Conservation (phyloP, 1,140 invertebrate genomes). For the Agrilus planipennis region DNA sequence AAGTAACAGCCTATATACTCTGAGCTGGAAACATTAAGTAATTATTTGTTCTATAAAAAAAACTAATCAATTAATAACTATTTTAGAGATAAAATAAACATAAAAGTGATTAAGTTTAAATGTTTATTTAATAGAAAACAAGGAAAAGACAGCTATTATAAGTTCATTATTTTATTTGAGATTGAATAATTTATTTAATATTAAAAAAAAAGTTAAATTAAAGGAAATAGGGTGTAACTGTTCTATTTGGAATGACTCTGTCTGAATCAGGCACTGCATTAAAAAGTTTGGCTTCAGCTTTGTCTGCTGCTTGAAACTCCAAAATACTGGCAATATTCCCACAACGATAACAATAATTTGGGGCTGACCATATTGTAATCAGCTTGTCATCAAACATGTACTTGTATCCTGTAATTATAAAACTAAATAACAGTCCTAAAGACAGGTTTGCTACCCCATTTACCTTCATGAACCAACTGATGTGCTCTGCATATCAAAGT, state of each 20-base stretch:
- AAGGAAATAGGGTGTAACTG: conserved; percentile 93
- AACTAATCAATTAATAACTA: no score
- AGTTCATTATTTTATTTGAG: no score
- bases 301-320: conserved; percentile 65
- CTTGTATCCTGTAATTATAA: conserved; percentile 62
- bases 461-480: conserved; percentile 94
- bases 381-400: conserved; percentile 93
- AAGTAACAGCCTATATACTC: no score
- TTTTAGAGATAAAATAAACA: no score
- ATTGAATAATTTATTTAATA: not conserved
- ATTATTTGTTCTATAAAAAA: no score
- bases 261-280: conserved; percentile 87
- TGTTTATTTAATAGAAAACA: no score
- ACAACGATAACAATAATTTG: conserved; percentile 93
- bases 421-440: not conserved
- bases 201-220: conserved; percentile 32
- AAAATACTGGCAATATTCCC: conserved; percentile 89
- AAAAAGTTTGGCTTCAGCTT: conserved; percentile 78
- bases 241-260: conserved; percentile 80
- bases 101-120: no score
- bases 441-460: no score
- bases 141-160: no score
- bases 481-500: conserved; percentile 89
- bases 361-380: conserved; percentile 94
- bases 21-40: no score